phyloP scores from a whole-genome alignment of 2,888 invertebrate species.

The Pseudanteris insignis region DNA sequence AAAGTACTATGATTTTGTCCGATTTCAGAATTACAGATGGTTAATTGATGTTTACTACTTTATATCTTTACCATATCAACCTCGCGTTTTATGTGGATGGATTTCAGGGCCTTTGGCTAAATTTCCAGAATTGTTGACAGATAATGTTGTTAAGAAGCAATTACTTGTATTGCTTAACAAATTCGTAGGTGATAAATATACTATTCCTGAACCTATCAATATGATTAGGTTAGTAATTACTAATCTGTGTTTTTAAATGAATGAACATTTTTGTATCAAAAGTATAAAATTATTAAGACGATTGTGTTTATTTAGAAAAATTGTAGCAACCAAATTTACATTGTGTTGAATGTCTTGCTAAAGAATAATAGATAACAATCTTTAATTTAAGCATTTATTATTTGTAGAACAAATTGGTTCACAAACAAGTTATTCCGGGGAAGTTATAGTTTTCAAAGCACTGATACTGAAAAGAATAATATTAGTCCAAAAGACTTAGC shows the following conservation, averaged over 20 bases:
- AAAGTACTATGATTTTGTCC: neutral
- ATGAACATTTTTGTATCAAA: too few species aligned
- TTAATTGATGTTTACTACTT: slow-evolving; percentile 75
- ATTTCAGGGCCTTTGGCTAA: slow-evolving; percentile 73
- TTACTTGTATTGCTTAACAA: slow-evolving; percentile 69
- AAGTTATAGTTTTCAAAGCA: slow-evolving; percentile 74
- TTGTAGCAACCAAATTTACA: too few species aligned
- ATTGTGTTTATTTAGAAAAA: too few species aligned
- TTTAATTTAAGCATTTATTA: slow-evolving; percentile 33
- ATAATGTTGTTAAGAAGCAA: slow-evolving; percentile 69
- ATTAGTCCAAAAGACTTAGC: slow-evolving; percentile 70
- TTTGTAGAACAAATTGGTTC: slow-evolving; percentile 75
- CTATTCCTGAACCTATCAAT: slow-evolving; percentile 68
- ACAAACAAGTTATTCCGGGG: slow-evolving; percentile 76
- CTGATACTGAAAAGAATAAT: slow-evolving; percentile 68
- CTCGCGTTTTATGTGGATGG: slow-evolving; percentile 76
- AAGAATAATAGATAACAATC: neutral
- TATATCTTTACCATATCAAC: slow-evolving; percentile 73
- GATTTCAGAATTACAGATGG: slow-evolving; percentile 69
- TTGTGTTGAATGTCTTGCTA: too few species aligned
- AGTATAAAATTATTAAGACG: too few species aligned
- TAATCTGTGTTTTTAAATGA: too few species aligned
- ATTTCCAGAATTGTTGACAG: slow-evolving; percentile 71
- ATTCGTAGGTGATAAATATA: slow-evolving; percentile 69
- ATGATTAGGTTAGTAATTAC: slow-evolving; percentile 68